Evolutionary conservation across 2,888 invertebrate species (phyloP).

Genomic region (Drosophila borborema): DNA sequence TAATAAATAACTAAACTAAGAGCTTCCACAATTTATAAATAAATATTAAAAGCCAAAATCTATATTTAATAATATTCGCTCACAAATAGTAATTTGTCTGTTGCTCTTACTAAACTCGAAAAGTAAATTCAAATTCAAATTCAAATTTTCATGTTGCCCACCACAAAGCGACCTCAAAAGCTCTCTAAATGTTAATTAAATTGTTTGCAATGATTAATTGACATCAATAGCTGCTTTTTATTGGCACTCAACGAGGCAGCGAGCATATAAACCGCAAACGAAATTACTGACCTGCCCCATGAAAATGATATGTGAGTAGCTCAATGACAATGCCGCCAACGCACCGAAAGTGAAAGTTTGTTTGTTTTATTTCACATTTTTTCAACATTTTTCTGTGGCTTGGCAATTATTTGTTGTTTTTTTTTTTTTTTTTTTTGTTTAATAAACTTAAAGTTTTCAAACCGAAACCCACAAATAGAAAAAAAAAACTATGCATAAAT

Average conservation of each 20-base stretch:
- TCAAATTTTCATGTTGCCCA: not conserved
- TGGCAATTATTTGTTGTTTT: constrained; percentile 44
- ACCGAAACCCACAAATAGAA: constrained; percentile 23
- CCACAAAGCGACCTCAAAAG: constrained; percentile 26
- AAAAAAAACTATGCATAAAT: constrained; percentile 56
- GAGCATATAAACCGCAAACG: constrained; percentile 20
- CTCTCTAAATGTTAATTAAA: constrained; percentile 24
- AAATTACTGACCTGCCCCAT: constrained; percentile 52
- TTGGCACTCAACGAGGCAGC: constrained; percentile 26
- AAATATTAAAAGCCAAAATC: not conserved
- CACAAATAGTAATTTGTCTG: not conserved
- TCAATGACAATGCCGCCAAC: constrained; percentile 51
- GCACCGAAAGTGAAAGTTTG: constrained; percentile 70
- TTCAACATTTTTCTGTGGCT: constrained; percentile 5
- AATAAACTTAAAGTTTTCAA: constrained; percentile 34
- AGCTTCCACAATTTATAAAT: not conserved
- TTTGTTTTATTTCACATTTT: constrained; percentile 5
- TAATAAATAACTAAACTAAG: not conserved
- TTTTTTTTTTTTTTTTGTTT: constrained; percentile 29
- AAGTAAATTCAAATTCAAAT: constrained; percentile 11
- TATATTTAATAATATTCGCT: not conserved
- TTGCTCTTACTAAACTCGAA: not conserved
- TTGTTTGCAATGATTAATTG: constrained; percentile 45
- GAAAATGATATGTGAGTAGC: constrained; percentile 20
- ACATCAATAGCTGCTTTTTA: constrained; percentile 22